Base-by-base conservation (phyloP, 2,113 vertebrate species). In the Urocolius indicus region DNA sequence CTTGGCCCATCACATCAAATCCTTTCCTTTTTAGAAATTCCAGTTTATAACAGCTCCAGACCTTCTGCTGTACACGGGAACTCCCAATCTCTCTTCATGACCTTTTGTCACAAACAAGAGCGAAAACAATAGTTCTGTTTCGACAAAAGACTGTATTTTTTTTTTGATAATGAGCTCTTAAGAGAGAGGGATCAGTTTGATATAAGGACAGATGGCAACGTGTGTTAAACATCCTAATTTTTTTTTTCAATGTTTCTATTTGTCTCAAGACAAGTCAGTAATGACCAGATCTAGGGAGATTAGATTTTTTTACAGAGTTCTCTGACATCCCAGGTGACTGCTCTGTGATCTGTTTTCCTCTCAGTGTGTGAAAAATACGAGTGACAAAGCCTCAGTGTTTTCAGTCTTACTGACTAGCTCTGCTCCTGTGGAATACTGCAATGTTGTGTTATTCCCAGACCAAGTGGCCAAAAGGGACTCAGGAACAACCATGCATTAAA, bases 1-100 rank as follows among this genome's bases (percentile, higher is more conserved):
- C 59, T 95, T 73, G 41, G 41, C 62, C 67, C 66, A 76, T 84
- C 63, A 36, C 41, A 57, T 65, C 15, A 41, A 66, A 66, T 73
- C 73, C 38, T 48, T 94, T 85, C 46, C 86, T 80, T 94, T 95
- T 58, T 18, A 90, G 74, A 91, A 71, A 84, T 93, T 54, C n/a
- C 22, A 12, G 2, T 69, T 87, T 59, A 26, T 74, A 65, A 34
- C 73, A 89, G 73, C 94, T 94, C 87, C 91, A 95, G 66, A 91
- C 27, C 46, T 95, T 81, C 41, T 75, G 62, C 69, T 75, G 54
- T 84, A 68, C 29, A 67, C 5, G 5, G 69, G 86, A 94, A 49
- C 65, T 87, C 66, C 74, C 45, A 75, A 22, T 76, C 41, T 65
- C 41, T 62, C 61, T 72, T 87, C 23, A 23, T 30, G 62, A 76